A percentile compares a stretch with the other conserved stretches of the same genome.
Conservation (phyloP, 2,888 invertebrate species). For the Drosophila parthenogenetica region DNA sequence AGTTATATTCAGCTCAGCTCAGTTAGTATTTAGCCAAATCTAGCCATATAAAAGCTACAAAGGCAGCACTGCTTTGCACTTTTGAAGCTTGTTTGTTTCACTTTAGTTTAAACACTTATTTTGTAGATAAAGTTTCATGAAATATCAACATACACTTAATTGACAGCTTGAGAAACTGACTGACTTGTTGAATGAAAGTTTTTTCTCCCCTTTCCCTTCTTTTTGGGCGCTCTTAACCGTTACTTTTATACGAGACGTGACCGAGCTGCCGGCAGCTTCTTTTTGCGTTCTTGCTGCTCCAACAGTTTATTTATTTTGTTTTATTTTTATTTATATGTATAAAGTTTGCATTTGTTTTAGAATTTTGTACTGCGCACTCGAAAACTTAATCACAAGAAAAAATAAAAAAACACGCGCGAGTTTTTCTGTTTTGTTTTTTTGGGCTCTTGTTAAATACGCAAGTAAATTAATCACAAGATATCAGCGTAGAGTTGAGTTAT, state of each 20-base stretch:
- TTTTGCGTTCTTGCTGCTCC: conserved; percentile 52
- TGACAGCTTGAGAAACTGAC: not conserved
- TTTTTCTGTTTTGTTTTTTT: conserved; percentile 24
- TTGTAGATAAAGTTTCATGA: not conserved
- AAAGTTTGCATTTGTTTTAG: conserved; percentile 26
- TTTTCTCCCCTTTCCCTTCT: not conserved
- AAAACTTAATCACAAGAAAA: conserved; percentile 29
- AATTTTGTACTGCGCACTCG: conserved; percentile 52
- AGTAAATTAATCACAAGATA: conserved; percentile 66
- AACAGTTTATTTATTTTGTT: conserved; percentile 10
- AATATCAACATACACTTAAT: conserved; percentile 11
- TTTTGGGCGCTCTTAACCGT: conserved; percentile 22
- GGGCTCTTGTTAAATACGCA: conserved; percentile 35
- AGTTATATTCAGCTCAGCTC: too few species aligned
- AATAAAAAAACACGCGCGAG: conserved; percentile 37
- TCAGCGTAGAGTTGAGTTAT: conserved; percentile 60
- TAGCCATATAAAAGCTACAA: too few species aligned
- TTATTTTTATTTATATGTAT: not conserved
- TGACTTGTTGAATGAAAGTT: not conserved
- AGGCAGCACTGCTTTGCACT: too few species aligned
- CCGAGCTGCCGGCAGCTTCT: conserved; percentile 52
- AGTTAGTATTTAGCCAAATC: too few species aligned
- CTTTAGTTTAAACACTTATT: conserved; percentile 14
- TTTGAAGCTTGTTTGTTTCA: not conserved
- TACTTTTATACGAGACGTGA: conserved; percentile 35